Percentiles rank a stretch among this genome's conserved stretches.
phyloP scores from a whole-genome alignment of 2,113 vertebrate genomes.

The Rhynchomys soricoides region DNA sequence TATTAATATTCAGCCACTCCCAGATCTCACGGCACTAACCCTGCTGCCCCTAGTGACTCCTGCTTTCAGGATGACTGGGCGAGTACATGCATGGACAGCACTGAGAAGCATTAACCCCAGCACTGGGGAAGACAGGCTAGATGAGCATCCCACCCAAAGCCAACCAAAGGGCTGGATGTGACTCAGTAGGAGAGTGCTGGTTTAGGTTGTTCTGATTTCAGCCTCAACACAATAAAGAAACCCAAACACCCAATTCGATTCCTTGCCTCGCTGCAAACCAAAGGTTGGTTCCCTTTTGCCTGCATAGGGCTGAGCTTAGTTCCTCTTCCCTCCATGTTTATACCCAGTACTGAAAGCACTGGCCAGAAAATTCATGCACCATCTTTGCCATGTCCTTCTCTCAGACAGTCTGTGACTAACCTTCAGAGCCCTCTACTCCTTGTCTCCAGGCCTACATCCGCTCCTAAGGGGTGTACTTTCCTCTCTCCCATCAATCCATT shows the following conservation, averaged over 20 bases:
- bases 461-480: not conserved
- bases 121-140: not conserved
- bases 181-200: not conserved
- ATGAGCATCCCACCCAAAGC: not conserved
- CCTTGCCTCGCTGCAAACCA: not conserved
- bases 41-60: not conserved
- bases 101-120: not conserved
- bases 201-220: not conserved
- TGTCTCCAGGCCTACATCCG: not conserved
- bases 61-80: not conserved
- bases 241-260: not conserved
- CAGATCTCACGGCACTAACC: not conserved
- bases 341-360: not conserved
- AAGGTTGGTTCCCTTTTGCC: not conserved
- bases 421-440: not conserved
- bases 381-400: not conserved
- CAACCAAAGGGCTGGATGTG: not conserved
- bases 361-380: not conserved
- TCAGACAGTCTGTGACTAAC: not conserved
- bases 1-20: slow-evolving; percentile 18
- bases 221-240: not conserved
- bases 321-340: not conserved
- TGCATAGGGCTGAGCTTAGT: not conserved
- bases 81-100: not conserved
- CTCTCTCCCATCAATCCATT: not conserved